Percentiles rank a stretch among this genome's conserved stretches.
These are phyloP conservation scores for Glomeris maerens DNA, from an alignment of 1,140 invertebrate species.

Conservation along the genomic window DNA sequence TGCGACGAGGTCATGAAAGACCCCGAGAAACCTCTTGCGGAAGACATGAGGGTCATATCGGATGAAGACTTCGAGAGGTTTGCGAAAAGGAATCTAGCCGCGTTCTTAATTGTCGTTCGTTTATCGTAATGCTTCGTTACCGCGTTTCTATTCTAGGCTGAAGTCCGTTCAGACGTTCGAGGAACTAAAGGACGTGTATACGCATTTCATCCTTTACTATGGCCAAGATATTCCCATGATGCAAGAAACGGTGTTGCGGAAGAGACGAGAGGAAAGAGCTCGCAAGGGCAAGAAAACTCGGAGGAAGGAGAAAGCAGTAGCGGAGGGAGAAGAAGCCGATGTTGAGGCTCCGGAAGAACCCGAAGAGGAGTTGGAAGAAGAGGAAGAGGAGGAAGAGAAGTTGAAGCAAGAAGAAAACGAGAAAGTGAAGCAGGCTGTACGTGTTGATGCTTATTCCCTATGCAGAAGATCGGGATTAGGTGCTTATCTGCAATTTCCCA, in stretches of 20 bases:
- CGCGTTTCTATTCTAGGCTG: conserved; percentile 23
- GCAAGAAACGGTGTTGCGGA: conserved; percentile 51
- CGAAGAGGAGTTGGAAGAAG: conserved; percentile 34
- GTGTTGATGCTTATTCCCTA: conserved; percentile 72
- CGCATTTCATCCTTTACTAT: conserved; percentile 87
- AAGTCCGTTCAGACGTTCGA: conserved; percentile 67
- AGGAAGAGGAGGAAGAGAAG: conserved; percentile 39
- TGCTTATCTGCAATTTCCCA: conserved; percentile 27
- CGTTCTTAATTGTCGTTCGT: conserved; percentile 4
- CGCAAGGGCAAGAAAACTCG: conserved; percentile 37
- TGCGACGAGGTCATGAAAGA: conserved; percentile 67
- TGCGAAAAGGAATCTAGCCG: background rate
- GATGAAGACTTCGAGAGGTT: conserved; percentile 72
- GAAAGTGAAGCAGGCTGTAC: conserved; percentile 63
- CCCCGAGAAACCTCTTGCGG: conserved; percentile 64
- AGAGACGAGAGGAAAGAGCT: conserved; percentile 34
- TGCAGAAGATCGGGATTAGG: conserved; percentile 72
- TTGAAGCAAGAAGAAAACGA: conserved; percentile 42
- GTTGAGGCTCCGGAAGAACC: conserved; percentile 25
- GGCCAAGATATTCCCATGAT: conserved; percentile 68
- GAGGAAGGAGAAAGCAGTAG: conserved; percentile 36
- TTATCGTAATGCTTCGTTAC: no score
- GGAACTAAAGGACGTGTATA: conserved; percentile 81
- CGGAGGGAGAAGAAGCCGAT: conserved; percentile 37
- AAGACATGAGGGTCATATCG: conserved; percentile 62